phyloP scores from a whole-genome alignment of 1,140 invertebrate species.

The Saccostrea cuccullata region DNA sequence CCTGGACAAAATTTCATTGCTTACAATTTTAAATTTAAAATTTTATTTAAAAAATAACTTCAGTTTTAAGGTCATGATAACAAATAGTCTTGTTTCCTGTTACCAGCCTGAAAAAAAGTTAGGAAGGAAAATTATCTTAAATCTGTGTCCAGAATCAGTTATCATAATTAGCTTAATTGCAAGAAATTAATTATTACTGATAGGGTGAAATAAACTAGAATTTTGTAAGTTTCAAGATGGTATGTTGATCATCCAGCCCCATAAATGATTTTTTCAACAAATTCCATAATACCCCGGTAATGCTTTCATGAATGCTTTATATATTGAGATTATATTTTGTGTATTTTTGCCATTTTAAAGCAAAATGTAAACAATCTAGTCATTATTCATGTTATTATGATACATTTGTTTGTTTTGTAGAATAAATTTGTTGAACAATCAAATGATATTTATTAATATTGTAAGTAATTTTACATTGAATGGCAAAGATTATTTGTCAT shows the following conservation, averaged over 20 bases:
- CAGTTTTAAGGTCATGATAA: no score
- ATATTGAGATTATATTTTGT: background rate
- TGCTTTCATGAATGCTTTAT: background rate
- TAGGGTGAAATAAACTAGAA: background rate
- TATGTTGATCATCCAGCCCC: background rate
- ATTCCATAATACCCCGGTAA: background rate
- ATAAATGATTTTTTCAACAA: background rate
- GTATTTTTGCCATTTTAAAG: conserved; percentile 6
- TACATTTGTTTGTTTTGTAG: background rate
- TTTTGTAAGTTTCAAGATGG: background rate
- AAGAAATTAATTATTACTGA: no score
- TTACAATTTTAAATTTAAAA: no score
- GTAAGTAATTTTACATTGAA: background rate
- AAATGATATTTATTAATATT: background rate
- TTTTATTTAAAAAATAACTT: no score
- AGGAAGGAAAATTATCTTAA: no score
- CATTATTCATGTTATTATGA: conserved; percentile 13
- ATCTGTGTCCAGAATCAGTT: no score
- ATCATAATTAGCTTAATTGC: no score
- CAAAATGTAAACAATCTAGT: background rate
- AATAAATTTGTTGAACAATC: conserved; percentile 4
- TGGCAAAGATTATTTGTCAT: background rate
- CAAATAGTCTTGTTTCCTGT: no score
- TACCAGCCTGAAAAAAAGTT: no score
- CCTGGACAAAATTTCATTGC: no score